phyloP scores from a whole-genome alignment of 2,888 invertebrate species.

The Baccha elongata region DNA sequence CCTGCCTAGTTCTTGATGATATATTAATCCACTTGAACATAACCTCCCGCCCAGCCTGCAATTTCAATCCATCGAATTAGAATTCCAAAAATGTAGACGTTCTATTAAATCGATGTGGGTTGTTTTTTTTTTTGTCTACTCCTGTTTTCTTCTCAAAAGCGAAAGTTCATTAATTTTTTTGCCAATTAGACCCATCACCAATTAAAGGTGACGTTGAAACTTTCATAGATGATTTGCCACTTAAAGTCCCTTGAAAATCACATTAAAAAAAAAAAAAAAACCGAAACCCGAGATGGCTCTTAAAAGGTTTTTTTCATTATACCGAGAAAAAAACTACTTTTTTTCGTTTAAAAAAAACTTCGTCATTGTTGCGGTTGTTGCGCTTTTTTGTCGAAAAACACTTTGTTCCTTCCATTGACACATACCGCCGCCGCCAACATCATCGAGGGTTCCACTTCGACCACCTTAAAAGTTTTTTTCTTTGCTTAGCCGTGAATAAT shows the following conservation, averaged over 20 bases:
- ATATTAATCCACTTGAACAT: slow-evolving; percentile 62
- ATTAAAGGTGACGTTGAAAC: slow-evolving; percentile 71
- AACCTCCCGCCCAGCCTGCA: neutral
- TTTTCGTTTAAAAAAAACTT: slow-evolving; percentile 23
- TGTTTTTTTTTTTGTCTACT: slow-evolving; percentile 16
- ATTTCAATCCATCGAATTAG: slow-evolving; percentile 43
- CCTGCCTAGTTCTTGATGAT: slow-evolving; percentile 53
- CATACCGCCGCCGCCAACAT: slow-evolving; percentile 36
- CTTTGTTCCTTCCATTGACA: slow-evolving; percentile 62
- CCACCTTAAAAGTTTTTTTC: slow-evolving; percentile 61
- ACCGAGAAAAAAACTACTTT: slow-evolving; percentile 40
- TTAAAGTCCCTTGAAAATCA: slow-evolving; percentile 69
- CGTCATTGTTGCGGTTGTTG: slow-evolving; percentile 72
- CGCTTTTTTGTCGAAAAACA: slow-evolving; percentile 58
- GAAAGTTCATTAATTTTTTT: slow-evolving; percentile 69
- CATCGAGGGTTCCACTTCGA: slow-evolving; percentile 67
- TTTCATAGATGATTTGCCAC: slow-evolving; percentile 73
- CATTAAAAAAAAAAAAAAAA: slow-evolving; percentile 42
- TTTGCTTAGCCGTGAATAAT: slow-evolving; percentile 59
- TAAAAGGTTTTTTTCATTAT: slow-evolving; percentile 71
- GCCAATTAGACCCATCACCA: slow-evolving; percentile 72
- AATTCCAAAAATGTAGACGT: slow-evolving; percentile 66
- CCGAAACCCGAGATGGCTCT: slow-evolving; percentile 68
- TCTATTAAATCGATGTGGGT: slow-evolving; percentile 45
- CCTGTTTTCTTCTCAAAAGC: slow-evolving; percentile 22